These are phyloP conservation scores for Trichonephila inaurata DNA, from an alignment of 1,140 invertebrate genomes.

Conservation along the genomic window DNA sequence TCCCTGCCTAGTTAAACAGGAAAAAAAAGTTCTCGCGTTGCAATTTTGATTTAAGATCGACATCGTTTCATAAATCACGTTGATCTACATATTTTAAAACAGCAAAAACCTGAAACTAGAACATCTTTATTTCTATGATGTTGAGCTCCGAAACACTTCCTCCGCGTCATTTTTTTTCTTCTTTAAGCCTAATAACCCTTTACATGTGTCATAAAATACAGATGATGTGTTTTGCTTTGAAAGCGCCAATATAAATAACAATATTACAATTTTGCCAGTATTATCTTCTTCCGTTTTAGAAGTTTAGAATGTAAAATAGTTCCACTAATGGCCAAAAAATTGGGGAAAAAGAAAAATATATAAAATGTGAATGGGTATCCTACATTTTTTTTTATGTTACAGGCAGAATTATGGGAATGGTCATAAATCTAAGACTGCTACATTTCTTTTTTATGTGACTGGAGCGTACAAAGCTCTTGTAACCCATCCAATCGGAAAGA, in stretches of 20 bases:
- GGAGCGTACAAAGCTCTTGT: too few species aligned
- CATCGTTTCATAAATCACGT: background rate
- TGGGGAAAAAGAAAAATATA: background rate
- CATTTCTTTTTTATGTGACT: background rate
- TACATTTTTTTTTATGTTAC: background rate
- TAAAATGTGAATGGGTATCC: slow-evolving; percentile 1
- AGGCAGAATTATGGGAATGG: background rate
- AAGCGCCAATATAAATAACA: background rate
- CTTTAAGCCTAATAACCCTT: background rate
- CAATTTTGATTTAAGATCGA: too few species aligned
- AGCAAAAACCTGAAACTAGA: background rate
- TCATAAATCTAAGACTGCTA: background rate
- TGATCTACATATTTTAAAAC: background rate
- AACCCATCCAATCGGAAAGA: background rate
- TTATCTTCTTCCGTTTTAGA: background rate
- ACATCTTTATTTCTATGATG: background rate
- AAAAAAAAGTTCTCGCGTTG: too few species aligned
- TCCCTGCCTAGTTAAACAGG: too few species aligned
- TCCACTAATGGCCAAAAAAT: background rate
- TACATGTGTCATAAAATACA: background rate
- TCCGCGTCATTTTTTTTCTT: background rate
- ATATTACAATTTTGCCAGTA: background rate
- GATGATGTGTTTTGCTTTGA: background rate
- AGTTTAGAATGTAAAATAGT: slow-evolving; percentile 1
- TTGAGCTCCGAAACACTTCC: background rate